These are phyloP conservation scores for Biston betularia DNA, from an alignment of 2,888 invertebrate genomes.

Conservation along the genomic window DNA sequence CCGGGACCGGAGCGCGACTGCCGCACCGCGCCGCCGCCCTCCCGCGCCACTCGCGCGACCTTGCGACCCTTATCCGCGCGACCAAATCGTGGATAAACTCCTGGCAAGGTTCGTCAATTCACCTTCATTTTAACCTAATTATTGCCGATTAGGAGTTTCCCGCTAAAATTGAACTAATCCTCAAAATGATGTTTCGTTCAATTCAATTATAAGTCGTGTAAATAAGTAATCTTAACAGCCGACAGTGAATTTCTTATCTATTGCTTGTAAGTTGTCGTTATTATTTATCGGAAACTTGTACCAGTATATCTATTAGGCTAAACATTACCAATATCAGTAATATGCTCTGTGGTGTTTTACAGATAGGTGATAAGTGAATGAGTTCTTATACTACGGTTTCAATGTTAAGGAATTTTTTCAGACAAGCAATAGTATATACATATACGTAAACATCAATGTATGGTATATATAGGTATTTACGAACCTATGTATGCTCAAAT, in stretches of 20 bases:
- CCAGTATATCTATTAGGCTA: conserved; percentile 13
- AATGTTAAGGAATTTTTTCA: not conserved
- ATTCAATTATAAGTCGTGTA: not conserved
- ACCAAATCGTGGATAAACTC: conserved; percentile 71
- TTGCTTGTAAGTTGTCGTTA: conserved; percentile 33
- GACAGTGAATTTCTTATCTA: conserved; percentile 24
- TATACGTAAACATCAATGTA: no score
- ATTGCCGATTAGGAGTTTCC: conserved; percentile 32
- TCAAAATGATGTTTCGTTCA: not conserved
- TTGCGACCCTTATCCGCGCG: conserved; percentile 51
- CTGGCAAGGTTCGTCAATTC: conserved; percentile 56
- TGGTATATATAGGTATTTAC: not conserved
- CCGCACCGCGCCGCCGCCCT: conserved; percentile 51
- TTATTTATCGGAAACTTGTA: conserved; percentile 30
- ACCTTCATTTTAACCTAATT: conserved; percentile 36
- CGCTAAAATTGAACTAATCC: not conserved
- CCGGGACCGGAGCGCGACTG: conserved; percentile 55
- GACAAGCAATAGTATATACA: no score
- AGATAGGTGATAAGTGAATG: no score
- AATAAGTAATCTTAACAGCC: not conserved
- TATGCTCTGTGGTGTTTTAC: not conserved
- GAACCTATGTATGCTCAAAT: no score
- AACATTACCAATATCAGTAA: conserved; percentile 5
- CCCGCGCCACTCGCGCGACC: conserved; percentile 52
- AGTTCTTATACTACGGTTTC: not conserved